Evolutionary conservation across 2,797 vertebrate genomes (phyloP), one percentile per base, ranked within the genome.

Genomic region (Squalus acanthias): DNA sequence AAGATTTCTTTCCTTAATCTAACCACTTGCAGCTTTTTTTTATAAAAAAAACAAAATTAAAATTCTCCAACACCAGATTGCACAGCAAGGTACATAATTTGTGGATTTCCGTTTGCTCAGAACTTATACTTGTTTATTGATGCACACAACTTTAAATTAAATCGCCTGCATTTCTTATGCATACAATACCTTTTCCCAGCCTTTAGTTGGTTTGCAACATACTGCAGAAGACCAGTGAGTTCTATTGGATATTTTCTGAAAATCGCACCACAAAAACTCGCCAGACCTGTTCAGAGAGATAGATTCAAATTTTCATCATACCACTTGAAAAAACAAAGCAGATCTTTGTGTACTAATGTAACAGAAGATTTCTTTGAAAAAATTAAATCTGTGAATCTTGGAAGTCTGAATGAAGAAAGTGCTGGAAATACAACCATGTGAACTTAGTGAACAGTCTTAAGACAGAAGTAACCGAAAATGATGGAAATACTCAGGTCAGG

Each of bases 191-290:
- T 99, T 98, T 99, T 99, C 70, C 99, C 99, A 96, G 99, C 99
- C 97, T 99, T 99, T 95, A 99, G 98, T 96, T 99, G 99, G 98
- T 99, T 99, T 97, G 99, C 99, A 95, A 99, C 99, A 97, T 99
- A 99, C 96, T 99, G 99, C 96, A 99, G 99, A 57, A 99, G 98
- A 76, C 99, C 99, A 94, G 99, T 99, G 97, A 99, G 98, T 97
- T 99, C 99, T 96, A 99, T 99, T 0, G 99, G 99, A 97, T 99
- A 99, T 98, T 99, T 99, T 96, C 99, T 98, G 98, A 99, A 99
- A 97, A 99, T 99, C 0, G 99, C 98, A 97, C 99, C 99, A 97
- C 99, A 99, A 96, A 99, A 98, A 97, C 99, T 99, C 89, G 99
- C 99, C 97, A 99, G 97, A 97, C 99, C 99, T 99, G 96, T 65